Evolutionary conservation across 2,113 vertebrate genomes (phyloP).

Genomic region (Protomyctophum bolini): DNA sequence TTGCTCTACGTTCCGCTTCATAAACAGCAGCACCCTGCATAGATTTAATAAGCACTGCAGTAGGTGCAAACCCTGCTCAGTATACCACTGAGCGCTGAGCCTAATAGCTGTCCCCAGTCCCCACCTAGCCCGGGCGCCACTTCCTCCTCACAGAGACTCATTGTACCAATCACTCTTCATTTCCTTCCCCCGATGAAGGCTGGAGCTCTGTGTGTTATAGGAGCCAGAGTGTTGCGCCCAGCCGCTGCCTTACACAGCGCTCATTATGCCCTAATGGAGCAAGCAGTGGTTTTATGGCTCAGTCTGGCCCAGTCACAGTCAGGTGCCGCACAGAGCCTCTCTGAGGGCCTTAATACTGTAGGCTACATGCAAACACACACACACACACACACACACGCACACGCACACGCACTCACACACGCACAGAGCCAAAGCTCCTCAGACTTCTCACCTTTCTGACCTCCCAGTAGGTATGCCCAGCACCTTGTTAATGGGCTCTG

Average conservation of each 20-base stretch:
- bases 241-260: slow-evolving; percentile 50
- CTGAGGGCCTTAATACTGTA: slow-evolving; percentile 53
- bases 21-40: slow-evolving; percentile 37
- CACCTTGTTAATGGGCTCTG: slow-evolving; percentile 18
- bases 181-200: slow-evolving; percentile 55
- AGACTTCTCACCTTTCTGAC: slow-evolving; percentile 21
- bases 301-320: slow-evolving; percentile 51
- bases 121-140: slow-evolving; percentile 53
- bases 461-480: slow-evolving; percentile 11
- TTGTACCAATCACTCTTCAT: slow-evolving; percentile 70
- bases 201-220: slow-evolving; percentile 40
- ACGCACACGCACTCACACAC: neutral
- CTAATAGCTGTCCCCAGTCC: slow-evolving; percentile 38
- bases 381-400: slow-evolving; percentile 31
- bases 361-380: slow-evolving; percentile 17
- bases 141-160: slow-evolving; percentile 71
- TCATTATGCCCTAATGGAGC: slow-evolving; percentile 69
- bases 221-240: slow-evolving; percentile 38
- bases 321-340: slow-evolving; percentile 48
- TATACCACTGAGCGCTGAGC: neutral
- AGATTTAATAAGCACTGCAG: slow-evolving; percentile 46
- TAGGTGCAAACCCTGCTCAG: slow-evolving; percentile 38
- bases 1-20: slow-evolving; percentile 47
- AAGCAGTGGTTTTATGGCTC: slow-evolving; percentile 68
- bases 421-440: neutral